These are phyloP conservation scores for Phaenicophaeus curvirostris DNA, from an alignment of 2,797 vertebrate species.

Conservation along the genomic window DNA sequence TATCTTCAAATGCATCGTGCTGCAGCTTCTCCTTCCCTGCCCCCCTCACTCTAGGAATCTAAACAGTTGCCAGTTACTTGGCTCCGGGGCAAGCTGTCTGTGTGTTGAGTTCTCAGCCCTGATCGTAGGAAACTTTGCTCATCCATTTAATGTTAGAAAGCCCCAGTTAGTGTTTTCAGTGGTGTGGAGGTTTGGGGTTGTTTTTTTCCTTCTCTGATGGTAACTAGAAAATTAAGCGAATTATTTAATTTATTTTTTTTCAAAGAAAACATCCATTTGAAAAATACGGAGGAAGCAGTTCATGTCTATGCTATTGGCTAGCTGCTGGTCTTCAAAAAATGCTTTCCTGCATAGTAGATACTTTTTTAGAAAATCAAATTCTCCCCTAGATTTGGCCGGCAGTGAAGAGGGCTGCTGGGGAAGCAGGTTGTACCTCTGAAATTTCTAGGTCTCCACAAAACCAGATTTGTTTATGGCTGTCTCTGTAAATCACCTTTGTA, in stretches of 20 bases:
- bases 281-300: background rate
- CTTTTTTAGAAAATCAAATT: background rate
- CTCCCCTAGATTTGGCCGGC: background rate
- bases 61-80: background rate
- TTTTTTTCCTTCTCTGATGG: background rate
- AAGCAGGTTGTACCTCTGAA: background rate
- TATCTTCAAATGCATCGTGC: background rate
- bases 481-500: slow-evolving; percentile 8
- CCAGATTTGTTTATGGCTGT: background rate
- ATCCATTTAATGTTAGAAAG: background rate
- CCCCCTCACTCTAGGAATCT: background rate
- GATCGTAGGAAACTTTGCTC: background rate
- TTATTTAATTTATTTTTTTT: background rate
- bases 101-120: background rate
- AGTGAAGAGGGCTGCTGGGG: background rate
- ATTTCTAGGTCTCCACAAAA: background rate
- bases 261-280: background rate
- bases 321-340: background rate
- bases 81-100: background rate
- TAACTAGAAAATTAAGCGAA: background rate
- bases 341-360: background rate
- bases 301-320: background rate
- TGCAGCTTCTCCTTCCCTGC: background rate
- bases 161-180: background rate
- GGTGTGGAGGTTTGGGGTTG: background rate